A percentile compares a stretch with the other conserved stretches of the same genome.
Conservation (phyloP, 2,113 vertebrate species). For the Chaetops frenatus region DNA sequence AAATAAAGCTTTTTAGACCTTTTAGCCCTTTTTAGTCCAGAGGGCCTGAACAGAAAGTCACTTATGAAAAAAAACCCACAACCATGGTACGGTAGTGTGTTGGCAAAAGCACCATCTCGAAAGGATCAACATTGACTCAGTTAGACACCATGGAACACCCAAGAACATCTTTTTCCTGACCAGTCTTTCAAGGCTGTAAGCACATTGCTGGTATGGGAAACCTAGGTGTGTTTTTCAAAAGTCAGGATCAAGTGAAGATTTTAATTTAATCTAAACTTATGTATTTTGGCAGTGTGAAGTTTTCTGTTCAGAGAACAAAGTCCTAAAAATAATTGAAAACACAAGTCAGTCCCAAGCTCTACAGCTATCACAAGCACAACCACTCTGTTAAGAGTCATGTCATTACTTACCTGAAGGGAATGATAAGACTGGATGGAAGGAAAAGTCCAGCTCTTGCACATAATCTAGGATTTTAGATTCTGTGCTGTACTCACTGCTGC, state of each 20-base stretch:
- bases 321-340: background rate
- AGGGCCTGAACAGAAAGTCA: background rate
- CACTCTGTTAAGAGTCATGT: background rate
- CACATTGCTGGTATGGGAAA: background rate
- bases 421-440: conserved; percentile 71
- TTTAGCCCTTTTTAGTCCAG: no score
- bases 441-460: conserved; percentile 68
- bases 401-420: conserved; percentile 75
- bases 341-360: background rate
- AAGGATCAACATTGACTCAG: background rate
- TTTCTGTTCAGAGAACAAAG: background rate
- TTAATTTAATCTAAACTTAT: background rate
- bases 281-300: background rate
- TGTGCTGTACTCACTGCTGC: background rate
- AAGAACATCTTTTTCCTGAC: background rate
- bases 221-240: background rate
- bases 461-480: conserved; percentile 53
- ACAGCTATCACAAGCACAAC: background rate
- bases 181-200: background rate
- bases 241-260: background rate
- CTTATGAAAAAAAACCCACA: background rate
- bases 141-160: background rate
- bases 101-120: background rate
- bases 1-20: background rate
- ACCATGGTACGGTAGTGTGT: background rate